A percentile compares a stretch with the other conserved stretches of the same genome.
Conservation (phyloP, 2,113 vertebrate species). For the Chrysochloris asiatica region DNA sequence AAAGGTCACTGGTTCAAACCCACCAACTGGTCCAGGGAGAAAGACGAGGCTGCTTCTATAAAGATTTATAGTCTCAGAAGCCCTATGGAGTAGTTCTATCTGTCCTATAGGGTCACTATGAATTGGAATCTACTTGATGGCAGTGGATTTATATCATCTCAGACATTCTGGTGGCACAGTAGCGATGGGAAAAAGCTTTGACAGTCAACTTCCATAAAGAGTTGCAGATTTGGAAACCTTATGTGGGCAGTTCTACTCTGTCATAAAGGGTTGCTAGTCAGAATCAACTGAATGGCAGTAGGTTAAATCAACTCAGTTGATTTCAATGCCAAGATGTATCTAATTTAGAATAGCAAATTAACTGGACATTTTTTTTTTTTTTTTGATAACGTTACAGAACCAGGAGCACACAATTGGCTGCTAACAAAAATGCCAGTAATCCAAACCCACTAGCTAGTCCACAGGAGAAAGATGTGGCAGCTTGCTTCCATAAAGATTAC, state of each 20-base stretch:
- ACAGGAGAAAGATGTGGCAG: not conserved
- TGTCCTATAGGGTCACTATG: too few relatives aligned
- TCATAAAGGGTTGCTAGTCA: too few relatives aligned
- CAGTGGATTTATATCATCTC: too few relatives aligned
- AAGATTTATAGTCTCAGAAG: not conserved
- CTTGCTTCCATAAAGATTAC: not conserved
- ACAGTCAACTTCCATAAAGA: not conserved
- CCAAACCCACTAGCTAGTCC: not conserved
- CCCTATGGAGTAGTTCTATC: too few relatives aligned
- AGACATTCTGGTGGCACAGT: too few relatives aligned
- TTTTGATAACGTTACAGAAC: not conserved
- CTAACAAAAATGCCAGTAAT: not conserved
- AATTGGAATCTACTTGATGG: too few relatives aligned
- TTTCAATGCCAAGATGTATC: conserved; percentile 38
- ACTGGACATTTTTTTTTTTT: conserved; percentile 12
- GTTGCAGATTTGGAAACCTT: not conserved
- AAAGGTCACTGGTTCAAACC: not conserved
- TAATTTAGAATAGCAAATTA: conserved; percentile 32
- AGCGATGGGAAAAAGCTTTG: too few relatives aligned
- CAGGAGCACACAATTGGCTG: not conserved
- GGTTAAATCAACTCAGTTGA: not conserved
- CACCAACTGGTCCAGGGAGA: not conserved
- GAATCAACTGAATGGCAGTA: too few relatives aligned
- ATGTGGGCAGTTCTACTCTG: too few relatives aligned
- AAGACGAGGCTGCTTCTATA: not conserved